Evolutionary conservation across 2,888 invertebrate species (phyloP), one percentile per base, ranked within the genome.

Genomic region (Xylophagus ater): DNA sequence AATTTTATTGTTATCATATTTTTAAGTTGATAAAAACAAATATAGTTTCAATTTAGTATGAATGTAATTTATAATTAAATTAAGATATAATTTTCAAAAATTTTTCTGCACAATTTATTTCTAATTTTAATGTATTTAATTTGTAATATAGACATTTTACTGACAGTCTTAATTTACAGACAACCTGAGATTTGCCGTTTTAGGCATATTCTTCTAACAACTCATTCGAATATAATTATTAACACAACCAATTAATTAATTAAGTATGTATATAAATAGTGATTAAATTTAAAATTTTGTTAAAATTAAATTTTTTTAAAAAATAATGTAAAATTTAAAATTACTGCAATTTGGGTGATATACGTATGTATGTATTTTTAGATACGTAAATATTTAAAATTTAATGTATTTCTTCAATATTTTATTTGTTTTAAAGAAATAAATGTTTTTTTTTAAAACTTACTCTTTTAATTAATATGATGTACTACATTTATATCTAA

Each of bases 131-230:
- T 8, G 12, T 10, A 28, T 6, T 6, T 30, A 14, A n/a, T 13
- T 30, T 30, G 9, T 14, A 13, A 30, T 13, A 9, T 30, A 30
- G 6, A 8, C 28, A 30, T 10, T 20, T 20, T 33, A 7, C 12
- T 19, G 13, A 21, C 8, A 19, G 25, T 25, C 37, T 41, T 26
- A 36, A 33, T n/a, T 28, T 36, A n/a, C 33, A 33, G 32, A 41
- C 20, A 25, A 41, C 24, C 32, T 28, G 25, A 41, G 34, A 41
- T 41, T 33, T 37, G 41, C 41, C 41, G 41, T 41, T 41, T 41
- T 41, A 41, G 41, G 41, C 41, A 33, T 41, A 41, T 41, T 41
- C 36, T 20, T 10, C 33, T 12, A 33, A 20, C 10, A 4, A 23
- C 5, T 15, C 29, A 8, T 29, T 10, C 13, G 13, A 29, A 29